Evolutionary conservation across 1,140 invertebrate species (phyloP), one percentile per base, ranked within the genome.

Genomic region (Papilio dardanus): DNA sequence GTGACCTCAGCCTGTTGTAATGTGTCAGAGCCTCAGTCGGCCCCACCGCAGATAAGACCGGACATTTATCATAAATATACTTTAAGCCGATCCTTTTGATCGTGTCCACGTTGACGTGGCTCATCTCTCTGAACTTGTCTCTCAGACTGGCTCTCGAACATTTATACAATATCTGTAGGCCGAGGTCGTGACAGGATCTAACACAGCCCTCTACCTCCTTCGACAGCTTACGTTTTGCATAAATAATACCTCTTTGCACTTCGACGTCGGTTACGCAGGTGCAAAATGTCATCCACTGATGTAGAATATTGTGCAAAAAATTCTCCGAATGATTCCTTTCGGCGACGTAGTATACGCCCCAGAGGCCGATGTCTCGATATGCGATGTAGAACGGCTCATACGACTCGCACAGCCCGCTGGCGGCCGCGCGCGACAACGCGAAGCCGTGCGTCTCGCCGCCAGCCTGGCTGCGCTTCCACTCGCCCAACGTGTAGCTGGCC

Each of bases 131-230:
- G 85, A 96, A 95, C 69, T 97, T 84, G 84, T 97, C 96, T 71
- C 94, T 89, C 12, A 96, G 78, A 33, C 96, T 95, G 76, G 96
- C 95, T 79, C 97, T 90, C 50, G 96, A 89, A 21, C 95, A 95
- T 83, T 96, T 97, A 83, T 96, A 96, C 54, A 97, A 90, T 88
- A 97, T 95, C 92, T 98, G 97, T 78, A 96, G 93, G 7, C 97
- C 97, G 84, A 98, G 96, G 86, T 98, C 97, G 87, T 97, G 96
- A 93, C 96, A 97, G 69, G 97, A 95, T 12, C 96, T 96, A 1
- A 97, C 97, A 3, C 96, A 95, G 1, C 97, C 97, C 86, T 96
- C 96, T 50, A 97, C 86, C 78, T 96, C 95, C 10, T 96, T 94
- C 1, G 96, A 89, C 87, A 97, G 54, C 54, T 85, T 79, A 5